Evolutionary conservation across 2,113 vertebrate species (phyloP), one percentile per base, ranked within the genome.

Genomic region (Bos javanicus): DNA sequence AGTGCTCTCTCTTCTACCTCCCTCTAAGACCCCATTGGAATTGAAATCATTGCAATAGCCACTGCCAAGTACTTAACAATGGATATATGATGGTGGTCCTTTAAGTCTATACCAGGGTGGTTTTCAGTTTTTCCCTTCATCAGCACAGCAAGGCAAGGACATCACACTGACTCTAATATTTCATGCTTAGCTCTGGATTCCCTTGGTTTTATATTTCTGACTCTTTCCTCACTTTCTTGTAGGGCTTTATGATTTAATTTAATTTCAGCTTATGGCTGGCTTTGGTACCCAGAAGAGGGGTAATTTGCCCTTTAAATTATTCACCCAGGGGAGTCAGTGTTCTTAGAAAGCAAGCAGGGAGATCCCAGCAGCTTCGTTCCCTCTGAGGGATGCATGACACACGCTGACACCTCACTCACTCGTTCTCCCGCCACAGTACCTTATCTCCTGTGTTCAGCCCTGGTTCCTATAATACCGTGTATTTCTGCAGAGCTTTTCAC

Each of bases 241-340:
- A 97, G 48, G 89, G 83, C 93, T 97, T 97, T 96, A 98, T 97
- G 96, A 97, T 98, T 97, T 97, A 95, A 98, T 98, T 98, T 98
- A 94, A 97, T 98, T 98, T 98, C 86, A 96, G 89, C 93, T 96
- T 97, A 97, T 87, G 59, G 94, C 97, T 97, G 96, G 94, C 95
- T 97, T 98, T 97, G 97, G 98, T 97, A 92, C 97, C 87, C 95
- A 97, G 93, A 98, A 96, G 97, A 98, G 83, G 83, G 91, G 89
- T 95, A 97, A 98, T 97, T 98, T 97, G 94, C 98, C 97, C 97
- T 97, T 97, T 97, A 96, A 97, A 96, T 98, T 97, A 97, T 96
- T 97, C 97, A 96, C 98, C 93, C 97, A 94, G 83, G 98, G 97
- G 96, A 97, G 96, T 91, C 11, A 0, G 92, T 97, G 91, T 98